Percentiles rank a stretch among this genome's conserved stretches.
These are phyloP conservation scores for Euproctis similis DNA, from an alignment of 2,888 invertebrate genomes.

Conservation along the genomic window DNA sequence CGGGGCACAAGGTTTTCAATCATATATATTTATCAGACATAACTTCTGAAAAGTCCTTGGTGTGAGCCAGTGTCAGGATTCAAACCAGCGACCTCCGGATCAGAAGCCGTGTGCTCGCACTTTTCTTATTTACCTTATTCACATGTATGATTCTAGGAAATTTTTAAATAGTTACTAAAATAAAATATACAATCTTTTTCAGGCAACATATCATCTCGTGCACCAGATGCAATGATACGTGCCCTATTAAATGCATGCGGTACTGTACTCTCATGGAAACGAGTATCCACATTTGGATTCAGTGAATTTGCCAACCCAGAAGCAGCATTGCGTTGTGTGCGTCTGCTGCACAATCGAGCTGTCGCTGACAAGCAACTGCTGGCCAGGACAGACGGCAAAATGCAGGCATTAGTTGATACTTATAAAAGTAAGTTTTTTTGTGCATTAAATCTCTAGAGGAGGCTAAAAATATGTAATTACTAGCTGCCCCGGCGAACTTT, in stretches of 20 bases:
- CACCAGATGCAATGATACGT: slow-evolving; percentile 95
- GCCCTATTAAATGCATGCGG: slow-evolving; percentile 95
- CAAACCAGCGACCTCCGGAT: too few relatives aligned
- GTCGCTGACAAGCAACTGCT: slow-evolving; percentile 95
- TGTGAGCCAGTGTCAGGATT: too few relatives aligned
- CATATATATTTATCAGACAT: too few relatives aligned
- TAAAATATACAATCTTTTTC: too few relatives aligned
- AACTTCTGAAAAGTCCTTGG: too few relatives aligned
- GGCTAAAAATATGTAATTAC: too few relatives aligned
- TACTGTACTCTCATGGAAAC: slow-evolving; percentile 96
- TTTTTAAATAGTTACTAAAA: too few relatives aligned
- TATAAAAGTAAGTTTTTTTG: slow-evolving; percentile 89
- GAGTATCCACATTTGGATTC: slow-evolving; percentile 98
- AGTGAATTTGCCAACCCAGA: slow-evolving; percentile 96
- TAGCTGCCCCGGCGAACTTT: too few relatives aligned
- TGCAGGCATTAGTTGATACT: slow-evolving; percentile 93
- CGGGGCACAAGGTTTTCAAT: too few relatives aligned
- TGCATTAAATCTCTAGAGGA: too few relatives aligned
- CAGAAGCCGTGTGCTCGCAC: too few relatives aligned
- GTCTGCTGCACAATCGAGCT: slow-evolving; percentile 92
- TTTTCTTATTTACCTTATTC: background rate
- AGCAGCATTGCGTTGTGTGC: slow-evolving; percentile 94
- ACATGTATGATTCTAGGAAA: too few relatives aligned
- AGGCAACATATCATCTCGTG: slow-evolving; percentile 85
- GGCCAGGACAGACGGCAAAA: slow-evolving; percentile 98